Evolutionary conservation across 1,140 invertebrate genomes (phyloP), one percentile per base, ranked within the genome.

Genomic region (Drosophila navojoa): DNA sequence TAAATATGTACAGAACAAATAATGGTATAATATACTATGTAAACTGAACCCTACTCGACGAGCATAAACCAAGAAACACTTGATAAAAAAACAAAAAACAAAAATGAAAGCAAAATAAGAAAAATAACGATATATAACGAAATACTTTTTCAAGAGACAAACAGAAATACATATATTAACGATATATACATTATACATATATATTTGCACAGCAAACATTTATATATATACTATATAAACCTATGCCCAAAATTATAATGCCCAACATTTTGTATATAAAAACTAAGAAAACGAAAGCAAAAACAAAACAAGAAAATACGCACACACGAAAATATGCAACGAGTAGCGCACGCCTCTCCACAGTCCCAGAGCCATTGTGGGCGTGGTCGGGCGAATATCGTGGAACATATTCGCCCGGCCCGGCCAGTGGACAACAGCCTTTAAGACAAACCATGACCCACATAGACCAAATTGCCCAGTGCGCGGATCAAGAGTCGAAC

Each of bases 151-250:
- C 82, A 89, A 38, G 6, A 38, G 29, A 22, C 19, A 22, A 45
- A 55, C 5, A 29, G 47, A 45, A 84, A 71, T 50, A n/a, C 45
- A 42, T 60, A 54, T 60, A 76, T 73, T 67, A 77, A 89, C 77
- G 77, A 90, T 82, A 87, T 87, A 87, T 82, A 89, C 84, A 87
- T 85, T 82, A 87, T 89, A 87, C 81, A 89, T 84, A 89, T 82
- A 89, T 77, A 89, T 90, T 89, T 84, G 77, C 77, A 89, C 81
- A 90, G 81, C 78, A 85, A 90, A 90, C 72, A 87, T 80, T 85
- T 80, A 84, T 85, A 87, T 79, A 78, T 53, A 53, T 35, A 35
- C n/a, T 35, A 9, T 35, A 11, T 29, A 80, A 80, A 52, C 63
- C 77, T 74, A 72, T 60, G 70, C 81, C 78, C 71, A 79, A 69